Conservation (phyloP, 2,888 invertebrate species). For the Stramonita haemastoma region DNA sequence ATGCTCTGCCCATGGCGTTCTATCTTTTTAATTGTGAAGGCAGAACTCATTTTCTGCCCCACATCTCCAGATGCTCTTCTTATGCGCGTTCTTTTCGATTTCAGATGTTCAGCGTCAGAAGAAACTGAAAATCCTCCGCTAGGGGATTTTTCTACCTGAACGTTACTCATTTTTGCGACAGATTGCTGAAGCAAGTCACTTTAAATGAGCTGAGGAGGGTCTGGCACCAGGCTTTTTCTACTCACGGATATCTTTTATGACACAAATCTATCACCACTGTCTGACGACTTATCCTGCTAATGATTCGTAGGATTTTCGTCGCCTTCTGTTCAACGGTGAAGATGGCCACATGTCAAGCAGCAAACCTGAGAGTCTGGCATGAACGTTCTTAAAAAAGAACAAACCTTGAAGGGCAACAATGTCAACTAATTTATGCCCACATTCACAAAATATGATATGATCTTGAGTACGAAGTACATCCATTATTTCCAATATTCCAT, state of each 20-base stretch:
- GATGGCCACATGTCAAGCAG: slow-evolving; percentile 30
- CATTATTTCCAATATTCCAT: slow-evolving; percentile 25
- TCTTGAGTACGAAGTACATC: slow-evolving; percentile 25
- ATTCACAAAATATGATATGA: neutral
- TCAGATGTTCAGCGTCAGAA: slow-evolving; percentile 36
- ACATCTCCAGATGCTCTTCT: slow-evolving; percentile 40
- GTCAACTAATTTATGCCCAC: neutral
- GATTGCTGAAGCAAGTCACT: no score
- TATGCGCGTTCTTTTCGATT: slow-evolving; percentile 37
- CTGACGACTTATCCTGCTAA: neutral
- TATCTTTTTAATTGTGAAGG: slow-evolving; percentile 34
- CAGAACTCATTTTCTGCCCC: slow-evolving; percentile 30
- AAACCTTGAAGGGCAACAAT: slow-evolving; percentile 3
- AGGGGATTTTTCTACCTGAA: slow-evolving; percentile 49
- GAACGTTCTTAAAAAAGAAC: slow-evolving; percentile 1
- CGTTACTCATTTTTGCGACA: slow-evolving; percentile 49
- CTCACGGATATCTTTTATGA: no score
- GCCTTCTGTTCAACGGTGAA: slow-evolving; percentile 21
- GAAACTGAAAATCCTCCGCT: slow-evolving; percentile 50
- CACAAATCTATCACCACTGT: neutral
- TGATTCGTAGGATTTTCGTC: slow-evolving; percentile 11
- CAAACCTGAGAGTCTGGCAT: neutral
- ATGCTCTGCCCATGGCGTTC: slow-evolving; percentile 33
- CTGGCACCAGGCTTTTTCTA: no score
- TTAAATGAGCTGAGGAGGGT: no score